Percentiles rank a stretch among this genome's conserved stretches.
Conservation (phyloP, 2,888 invertebrate species). For the Ceraclea dissimilis region DNA sequence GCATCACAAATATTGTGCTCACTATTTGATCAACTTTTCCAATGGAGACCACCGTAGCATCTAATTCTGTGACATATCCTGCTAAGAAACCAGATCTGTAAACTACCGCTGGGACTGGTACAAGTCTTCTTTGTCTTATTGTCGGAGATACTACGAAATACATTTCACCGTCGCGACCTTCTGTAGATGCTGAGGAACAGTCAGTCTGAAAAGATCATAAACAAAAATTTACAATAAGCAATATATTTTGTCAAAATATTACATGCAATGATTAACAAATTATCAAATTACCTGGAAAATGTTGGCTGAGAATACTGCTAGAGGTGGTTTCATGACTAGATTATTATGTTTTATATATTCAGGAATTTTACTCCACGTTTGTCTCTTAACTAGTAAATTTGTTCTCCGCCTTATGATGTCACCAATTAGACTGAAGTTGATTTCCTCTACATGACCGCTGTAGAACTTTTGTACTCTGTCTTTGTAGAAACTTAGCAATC, state of each 20-base stretch:
- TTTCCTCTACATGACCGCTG: conserved; percentile 78
- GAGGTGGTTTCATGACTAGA: conserved; percentile 64
- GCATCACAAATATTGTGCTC: conserved; percentile 75
- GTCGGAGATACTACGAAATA: conserved; percentile 79
- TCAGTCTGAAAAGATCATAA: conserved; percentile 57
- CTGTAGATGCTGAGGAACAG: conserved; percentile 64
- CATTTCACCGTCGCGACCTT: conserved; percentile 76
- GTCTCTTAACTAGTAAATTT: conserved; percentile 70
- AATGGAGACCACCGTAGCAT: conserved; percentile 75
- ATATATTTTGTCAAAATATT: not conserved
- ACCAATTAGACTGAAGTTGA: conserved; percentile 73
- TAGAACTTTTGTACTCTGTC: conserved; percentile 83
- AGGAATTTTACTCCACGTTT: conserved; percentile 66
- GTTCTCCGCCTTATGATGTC: conserved; percentile 76
- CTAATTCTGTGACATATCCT: conserved; percentile 76
- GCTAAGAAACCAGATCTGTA: conserved; percentile 71
- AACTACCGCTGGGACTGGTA: conserved; percentile 78
- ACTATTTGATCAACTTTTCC: conserved; percentile 63
- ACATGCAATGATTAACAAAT: not conserved
- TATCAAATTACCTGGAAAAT: conserved; percentile 58
- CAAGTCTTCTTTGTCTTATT: conserved; percentile 67
- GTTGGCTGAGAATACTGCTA: conserved; percentile 75
- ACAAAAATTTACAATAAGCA: not conserved
- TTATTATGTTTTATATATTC: conserved; percentile 70
- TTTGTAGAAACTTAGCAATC: conserved; percentile 78